Evolutionary conservation across 2,113 vertebrate species (phyloP).

Genomic region (Bucco capensis): DNA sequence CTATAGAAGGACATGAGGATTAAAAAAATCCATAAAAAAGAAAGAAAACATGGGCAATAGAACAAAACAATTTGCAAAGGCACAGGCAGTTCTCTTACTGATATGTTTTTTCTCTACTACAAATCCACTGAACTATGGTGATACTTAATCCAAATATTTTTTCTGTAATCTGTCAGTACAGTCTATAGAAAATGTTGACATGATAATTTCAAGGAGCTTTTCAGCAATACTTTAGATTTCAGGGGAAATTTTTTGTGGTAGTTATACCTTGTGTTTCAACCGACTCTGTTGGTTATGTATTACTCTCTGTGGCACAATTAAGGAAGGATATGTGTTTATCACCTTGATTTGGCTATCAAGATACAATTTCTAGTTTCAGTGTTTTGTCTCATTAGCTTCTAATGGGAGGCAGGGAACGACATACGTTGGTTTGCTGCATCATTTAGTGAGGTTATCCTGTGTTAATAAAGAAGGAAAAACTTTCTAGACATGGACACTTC

Average conservation of each 20-base stretch:
- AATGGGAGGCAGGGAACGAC: not conserved
- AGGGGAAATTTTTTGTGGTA: not conserved
- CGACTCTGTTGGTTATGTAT: not conserved
- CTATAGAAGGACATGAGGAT: not conserved
- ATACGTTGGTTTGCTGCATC: not conserved
- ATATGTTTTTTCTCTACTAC: not conserved
- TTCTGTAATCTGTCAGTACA: not conserved
- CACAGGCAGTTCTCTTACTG: not conserved
- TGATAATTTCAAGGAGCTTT: not conserved
- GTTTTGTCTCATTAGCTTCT: not conserved
- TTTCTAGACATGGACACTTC: not conserved
- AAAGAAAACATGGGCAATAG: not conserved
- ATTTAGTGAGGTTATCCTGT: not conserved
- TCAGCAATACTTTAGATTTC: not conserved
- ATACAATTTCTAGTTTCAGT: not conserved
- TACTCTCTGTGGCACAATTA: not conserved
- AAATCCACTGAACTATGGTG: not conserved
- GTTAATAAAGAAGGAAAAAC: not conserved
- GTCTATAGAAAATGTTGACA: not conserved
- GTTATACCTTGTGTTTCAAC: not conserved
- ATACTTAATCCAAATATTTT: not conserved
- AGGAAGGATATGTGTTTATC: not conserved
- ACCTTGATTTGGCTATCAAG: not conserved
- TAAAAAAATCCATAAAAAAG: not conserved
- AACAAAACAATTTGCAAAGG: not conserved